Evolutionary conservation across 2,113 vertebrate species (phyloP).

Genomic region (Dipodomys spectabilis): DNA sequence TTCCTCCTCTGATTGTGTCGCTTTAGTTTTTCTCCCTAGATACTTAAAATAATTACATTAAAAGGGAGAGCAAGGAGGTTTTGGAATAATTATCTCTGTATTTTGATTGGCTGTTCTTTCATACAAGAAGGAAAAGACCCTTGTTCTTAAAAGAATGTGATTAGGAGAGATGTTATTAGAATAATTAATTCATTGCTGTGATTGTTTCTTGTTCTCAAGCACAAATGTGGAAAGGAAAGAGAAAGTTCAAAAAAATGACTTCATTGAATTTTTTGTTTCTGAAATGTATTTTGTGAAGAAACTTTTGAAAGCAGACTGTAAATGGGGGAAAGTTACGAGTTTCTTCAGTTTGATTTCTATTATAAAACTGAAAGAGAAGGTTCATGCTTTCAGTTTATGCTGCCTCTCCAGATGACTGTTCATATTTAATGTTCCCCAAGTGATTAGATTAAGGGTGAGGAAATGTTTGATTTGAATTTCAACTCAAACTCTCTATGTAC

Average conservation of each 20-base stretch:
- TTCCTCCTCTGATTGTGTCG: slow-evolving; percentile 82
- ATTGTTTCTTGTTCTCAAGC: slow-evolving; percentile 79
- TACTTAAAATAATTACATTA: slow-evolving; percentile 78
- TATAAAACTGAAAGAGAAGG: slow-evolving; percentile 20
- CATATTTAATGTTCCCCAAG: slow-evolving; percentile 11
- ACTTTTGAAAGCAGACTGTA: slow-evolving; percentile 58
- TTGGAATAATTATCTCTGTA: slow-evolving; percentile 70
- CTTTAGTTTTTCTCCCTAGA: slow-evolving; percentile 70
- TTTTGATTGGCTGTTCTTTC: slow-evolving; percentile 82
- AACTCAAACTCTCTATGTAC: neutral
- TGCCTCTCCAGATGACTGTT: neutral
- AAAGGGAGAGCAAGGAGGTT: slow-evolving; percentile 65
- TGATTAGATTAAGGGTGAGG: neutral
- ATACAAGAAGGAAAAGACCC: slow-evolving; percentile 70
- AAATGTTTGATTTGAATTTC: slow-evolving; percentile 31
- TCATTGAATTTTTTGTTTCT: slow-evolving; percentile 69
- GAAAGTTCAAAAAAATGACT: slow-evolving; percentile 67
- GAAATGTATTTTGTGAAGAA: slow-evolving; percentile 53
- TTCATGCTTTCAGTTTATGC: neutral
- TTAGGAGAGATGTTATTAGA: slow-evolving; percentile 79
- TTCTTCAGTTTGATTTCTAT: slow-evolving; percentile 14
- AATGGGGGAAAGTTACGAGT: neutral
- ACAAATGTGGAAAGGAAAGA: slow-evolving; percentile 74
- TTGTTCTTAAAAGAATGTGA: slow-evolving; percentile 82
- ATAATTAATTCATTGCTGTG: slow-evolving; percentile 84